Evolutionary conservation across 35 echinoderm and acorn worm species (phyloP).

Genomic region (Anneissia japonica): DNA sequence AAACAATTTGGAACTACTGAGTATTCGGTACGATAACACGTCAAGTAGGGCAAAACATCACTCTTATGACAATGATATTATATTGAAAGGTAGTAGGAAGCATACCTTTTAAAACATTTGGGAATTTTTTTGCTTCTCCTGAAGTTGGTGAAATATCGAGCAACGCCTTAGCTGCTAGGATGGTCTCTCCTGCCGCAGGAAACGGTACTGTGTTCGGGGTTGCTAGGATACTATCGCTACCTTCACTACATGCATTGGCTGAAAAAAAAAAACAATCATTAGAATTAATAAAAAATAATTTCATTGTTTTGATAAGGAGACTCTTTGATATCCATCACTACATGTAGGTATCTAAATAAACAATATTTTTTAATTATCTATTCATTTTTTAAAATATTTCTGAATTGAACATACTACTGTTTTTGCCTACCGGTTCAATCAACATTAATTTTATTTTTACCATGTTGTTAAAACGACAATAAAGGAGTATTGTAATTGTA

Average conservation of each 20-base stretch:
- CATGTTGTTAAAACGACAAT: too few relatives aligned
- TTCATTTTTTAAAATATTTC: neutral
- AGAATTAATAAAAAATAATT: neutral
- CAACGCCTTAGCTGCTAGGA: constrained; percentile 88
- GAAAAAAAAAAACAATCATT: constrained; percentile 13
- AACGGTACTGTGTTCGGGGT: constrained; percentile 5
- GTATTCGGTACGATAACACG: too few relatives aligned
- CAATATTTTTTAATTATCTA: neutral
- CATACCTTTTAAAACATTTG: neutral
- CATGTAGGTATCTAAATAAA: neutral
- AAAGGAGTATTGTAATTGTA: too few relatives aligned
- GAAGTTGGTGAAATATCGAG: constrained; percentile 92
- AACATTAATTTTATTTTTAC: neutral
- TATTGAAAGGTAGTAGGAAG: neutral
- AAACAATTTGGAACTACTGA: too few relatives aligned
- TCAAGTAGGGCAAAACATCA: too few relatives aligned
- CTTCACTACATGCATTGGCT: constrained; percentile 68
- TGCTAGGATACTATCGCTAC: constrained; percentile 7
- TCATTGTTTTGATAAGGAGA: neutral
- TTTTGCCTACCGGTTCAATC: neutral
- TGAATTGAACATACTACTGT: neutral
- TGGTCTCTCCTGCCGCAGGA: constrained; percentile 26
- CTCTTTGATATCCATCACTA: neutral
- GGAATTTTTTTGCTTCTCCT: constrained; percentile 80
- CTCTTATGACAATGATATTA: neutral